A percentile compares a stretch with the other conserved stretches of the same genome.
These are phyloP conservation scores for Cactoblastis cactorum DNA, from an alignment of 2,888 invertebrate genomes.

Conservation along the genomic window DNA sequence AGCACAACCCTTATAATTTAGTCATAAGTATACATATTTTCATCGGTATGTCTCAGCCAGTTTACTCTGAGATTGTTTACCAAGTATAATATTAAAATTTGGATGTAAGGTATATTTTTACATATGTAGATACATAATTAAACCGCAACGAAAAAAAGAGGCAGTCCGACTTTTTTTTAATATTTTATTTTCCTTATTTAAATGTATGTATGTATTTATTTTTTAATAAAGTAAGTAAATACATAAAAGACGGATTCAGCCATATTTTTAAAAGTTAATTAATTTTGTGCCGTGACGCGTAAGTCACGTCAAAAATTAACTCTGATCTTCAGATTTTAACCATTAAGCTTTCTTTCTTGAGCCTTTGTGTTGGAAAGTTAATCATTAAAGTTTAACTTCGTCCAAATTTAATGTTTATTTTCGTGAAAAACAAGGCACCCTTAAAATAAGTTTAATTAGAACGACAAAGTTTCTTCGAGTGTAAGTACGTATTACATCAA, in stretches of 20 bases:
- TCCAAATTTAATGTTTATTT: not conserved
- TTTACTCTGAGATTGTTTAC: too few species aligned
- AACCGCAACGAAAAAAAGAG: too few species aligned
- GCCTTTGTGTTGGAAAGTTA: constrained; percentile 14
- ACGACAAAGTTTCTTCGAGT: not conserved
- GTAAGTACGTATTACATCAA: too few species aligned
- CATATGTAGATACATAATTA: too few species aligned
- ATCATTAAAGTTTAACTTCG: constrained; percentile 18
- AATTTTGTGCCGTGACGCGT: constrained; percentile 14
- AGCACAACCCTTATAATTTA: too few species aligned
- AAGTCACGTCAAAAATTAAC: constrained; percentile 17
- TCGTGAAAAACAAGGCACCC: not conserved
- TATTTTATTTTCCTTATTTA: too few species aligned
- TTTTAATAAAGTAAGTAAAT: not conserved
- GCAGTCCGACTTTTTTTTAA: too few species aligned
- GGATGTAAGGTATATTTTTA: too few species aligned
- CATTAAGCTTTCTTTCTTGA: constrained; percentile 21
- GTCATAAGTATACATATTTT: too few species aligned
- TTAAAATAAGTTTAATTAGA: not conserved
- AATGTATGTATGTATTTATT: too few species aligned
- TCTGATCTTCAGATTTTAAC: constrained; percentile 17
- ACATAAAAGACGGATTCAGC: not conserved
- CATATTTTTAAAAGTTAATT: constrained; percentile 15
- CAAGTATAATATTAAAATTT: too few species aligned
- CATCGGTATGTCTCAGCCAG: too few species aligned